phyloP scores from a whole-genome alignment of 1,140 invertebrate genomes.

The Listronotus oregonensis region DNA sequence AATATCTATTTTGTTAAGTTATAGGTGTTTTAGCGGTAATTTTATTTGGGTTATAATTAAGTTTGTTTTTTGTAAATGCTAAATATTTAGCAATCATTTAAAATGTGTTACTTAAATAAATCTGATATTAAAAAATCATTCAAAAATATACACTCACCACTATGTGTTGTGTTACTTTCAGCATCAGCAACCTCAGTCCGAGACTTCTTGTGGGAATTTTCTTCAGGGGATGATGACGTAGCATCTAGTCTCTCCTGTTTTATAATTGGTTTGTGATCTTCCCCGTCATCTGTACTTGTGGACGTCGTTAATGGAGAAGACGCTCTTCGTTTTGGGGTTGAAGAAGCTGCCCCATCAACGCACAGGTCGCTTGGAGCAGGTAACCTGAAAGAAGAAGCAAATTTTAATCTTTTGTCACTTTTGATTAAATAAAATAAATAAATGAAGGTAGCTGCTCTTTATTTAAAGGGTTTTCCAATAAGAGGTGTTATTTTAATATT shows the following conservation, averaged over 20 bases:
- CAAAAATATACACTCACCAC: constrained; percentile 67
- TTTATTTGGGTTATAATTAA: too few species aligned
- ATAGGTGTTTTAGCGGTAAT: too few species aligned
- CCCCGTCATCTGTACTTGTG: constrained; percentile 60
- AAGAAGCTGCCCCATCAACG: constrained; percentile 70
- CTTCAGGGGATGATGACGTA: constrained; percentile 63
- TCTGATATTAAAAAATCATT: too few species aligned
- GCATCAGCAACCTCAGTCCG: constrained; percentile 82
- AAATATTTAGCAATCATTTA: too few species aligned
- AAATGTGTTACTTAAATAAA: too few species aligned
- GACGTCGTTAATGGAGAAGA: constrained; percentile 62
- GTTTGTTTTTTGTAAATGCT: too few species aligned
- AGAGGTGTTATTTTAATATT: too few species aligned
- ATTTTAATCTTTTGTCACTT: too few species aligned
- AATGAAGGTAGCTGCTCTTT: too few species aligned
- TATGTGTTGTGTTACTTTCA: constrained; percentile 86
- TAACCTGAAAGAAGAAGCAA: constrained; percentile 45
- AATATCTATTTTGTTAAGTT: too few species aligned
- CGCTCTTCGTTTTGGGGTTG: constrained; percentile 69
- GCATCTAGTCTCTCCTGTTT: constrained; percentile 72
- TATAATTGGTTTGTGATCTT: constrained; percentile 72
- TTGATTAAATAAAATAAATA: too few species aligned
- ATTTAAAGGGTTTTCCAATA: too few species aligned
- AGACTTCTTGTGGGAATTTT: constrained; percentile 65
- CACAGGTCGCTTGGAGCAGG: constrained; percentile 65